A percentile compares a stretch with the other conserved stretches of the same genome.
Evolutionary conservation across 2,113 vertebrate genomes (phyloP).

Genomic region (Oreochromis aureus): DNA sequence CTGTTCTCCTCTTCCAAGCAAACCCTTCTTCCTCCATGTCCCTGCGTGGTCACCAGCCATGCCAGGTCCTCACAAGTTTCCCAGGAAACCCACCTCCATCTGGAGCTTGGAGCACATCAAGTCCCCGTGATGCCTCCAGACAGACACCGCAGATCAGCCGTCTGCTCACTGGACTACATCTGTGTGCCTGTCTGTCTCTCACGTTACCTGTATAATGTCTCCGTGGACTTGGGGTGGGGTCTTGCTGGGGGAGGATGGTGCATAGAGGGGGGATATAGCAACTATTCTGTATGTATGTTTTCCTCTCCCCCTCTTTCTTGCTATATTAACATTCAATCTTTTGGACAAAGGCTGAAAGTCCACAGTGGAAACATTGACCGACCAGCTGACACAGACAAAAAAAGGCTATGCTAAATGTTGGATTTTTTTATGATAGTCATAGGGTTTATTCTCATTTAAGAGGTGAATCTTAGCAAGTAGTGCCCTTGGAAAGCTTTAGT

Average conservation of each 20-base stretch:
- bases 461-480: conserved; percentile 87
- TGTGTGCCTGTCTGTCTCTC: conserved; percentile 47
- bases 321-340: conserved; percentile 42
- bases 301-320: conserved; percentile 26
- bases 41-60: conserved; percentile 25
- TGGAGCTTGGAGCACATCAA: conserved; percentile 34
- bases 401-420: conserved; percentile 61
- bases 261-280: conserved; percentile 40
- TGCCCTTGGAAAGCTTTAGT: conserved; percentile 85
- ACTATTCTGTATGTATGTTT: conserved; percentile 51
- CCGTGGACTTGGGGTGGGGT: conserved; percentile 39
- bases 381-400: conserved; percentile 45
- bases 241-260: conserved; percentile 32
- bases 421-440: conserved; percentile 59
- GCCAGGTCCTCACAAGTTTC: conserved; percentile 17
- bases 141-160: conserved; percentile 41
- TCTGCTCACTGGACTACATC: conserved; percentile 40
- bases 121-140: conserved; percentile 24
- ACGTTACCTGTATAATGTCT: conserved; percentile 49
- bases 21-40: conserved; percentile 8
- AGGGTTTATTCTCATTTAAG: conserved; percentile 86
- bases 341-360: conserved; percentile 45
- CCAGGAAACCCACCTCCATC: conserved; percentile 34
- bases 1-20: conserved; percentile 30
- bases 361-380: conserved; percentile 21